Percentiles rank a stretch among this genome's conserved stretches.
phyloP scores from a whole-genome alignment of 2,797 vertebrate species.

The Moxostoma hubbsi region DNA sequence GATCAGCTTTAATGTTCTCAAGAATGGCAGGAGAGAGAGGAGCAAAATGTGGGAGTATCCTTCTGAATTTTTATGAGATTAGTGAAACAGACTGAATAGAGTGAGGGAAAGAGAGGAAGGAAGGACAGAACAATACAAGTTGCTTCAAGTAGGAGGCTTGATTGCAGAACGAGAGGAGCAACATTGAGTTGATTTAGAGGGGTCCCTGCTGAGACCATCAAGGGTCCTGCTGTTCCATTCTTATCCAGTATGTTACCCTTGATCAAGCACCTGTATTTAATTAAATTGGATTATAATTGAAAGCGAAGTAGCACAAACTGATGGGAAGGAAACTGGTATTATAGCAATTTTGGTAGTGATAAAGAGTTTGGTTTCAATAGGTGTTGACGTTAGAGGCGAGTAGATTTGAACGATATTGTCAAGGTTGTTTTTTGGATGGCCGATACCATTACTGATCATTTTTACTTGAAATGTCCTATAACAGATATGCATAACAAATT shows the following conservation, averaged over 20 bases:
- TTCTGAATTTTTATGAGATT: conserved; percentile 77
- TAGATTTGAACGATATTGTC: too few species aligned
- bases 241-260: conserved; percentile 51
- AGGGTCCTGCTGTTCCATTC: conserved; percentile 67
- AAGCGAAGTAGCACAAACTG: conserved; percentile 27
- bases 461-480: too few species aligned
- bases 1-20: conserved; percentile 59
- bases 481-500: too few species aligned
- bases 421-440: too few species aligned
- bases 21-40: conserved; percentile 63
- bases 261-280: conserved; percentile 67
- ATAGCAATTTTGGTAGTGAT: too few species aligned
- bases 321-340: too few species aligned
- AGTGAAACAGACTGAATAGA: conserved; percentile 65
- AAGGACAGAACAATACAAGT: conserved; percentile 72
- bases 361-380: too few species aligned
- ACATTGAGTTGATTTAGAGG: conserved; percentile 73
- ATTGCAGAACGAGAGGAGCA: conserved; percentile 75
- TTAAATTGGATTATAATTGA: conserved; percentile 52
- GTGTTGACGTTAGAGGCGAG: too few species aligned
- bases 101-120: conserved; percentile 19
- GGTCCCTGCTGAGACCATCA: conserved; percentile 75
- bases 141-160: conserved; percentile 70
- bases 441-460: too few species aligned
- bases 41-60: conserved; percentile 69